Evolutionary conservation across 2,113 vertebrate genomes (phyloP), one percentile per base, ranked within the genome.

Genomic region (Boulengeromyrus knoepffleri): DNA sequence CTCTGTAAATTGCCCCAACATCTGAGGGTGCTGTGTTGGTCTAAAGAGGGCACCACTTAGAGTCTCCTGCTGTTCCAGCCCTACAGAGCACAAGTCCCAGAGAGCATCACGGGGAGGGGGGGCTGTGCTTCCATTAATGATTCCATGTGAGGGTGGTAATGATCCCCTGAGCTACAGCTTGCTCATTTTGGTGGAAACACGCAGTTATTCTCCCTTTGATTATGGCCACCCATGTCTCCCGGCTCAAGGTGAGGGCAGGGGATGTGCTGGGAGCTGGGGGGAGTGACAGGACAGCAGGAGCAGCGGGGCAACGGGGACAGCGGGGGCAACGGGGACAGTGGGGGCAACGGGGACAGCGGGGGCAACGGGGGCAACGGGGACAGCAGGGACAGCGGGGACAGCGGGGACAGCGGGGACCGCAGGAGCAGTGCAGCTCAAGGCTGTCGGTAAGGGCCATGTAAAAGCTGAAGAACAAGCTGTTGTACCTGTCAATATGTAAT

Each of bases 141-240:
- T 90, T 90, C n/a, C 56, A 92, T 92, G 91, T 90, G 58, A 77
- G n/a, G 89, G 89, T 80, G 87, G 93, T 93, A 91, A 93, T 92
- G 91, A 94, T 92, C 92, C 7, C 49, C 92, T 92, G 91, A 92
- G 89, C 93, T 93, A 91, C 93, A 93, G 92, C 88, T 36, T 36
- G n/a, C 31, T 88, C 66, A 91, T 91, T 91, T 91, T 91, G 89
- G 93, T 93, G 94, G 93, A 93, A 94, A 92, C 94, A 93, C 91
- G 91, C 93, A 92, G 93, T 94, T 92, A 94, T 92, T 92, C n/a
- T 8, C 58, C 21, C 52, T 53, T 53, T 53, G 52, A 53, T 53
- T 19, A 53, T 19, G 3, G 52, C 15, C 6, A 5, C 53, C 53
- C 58, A 62, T 24, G 9, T n/a, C 8, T 3, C 91, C 91, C 90